Evolutionary conservation across 2,113 vertebrate genomes (phyloP), one percentile per base, ranked within the genome.

Genomic region (Cyprinodon variegatus): DNA sequence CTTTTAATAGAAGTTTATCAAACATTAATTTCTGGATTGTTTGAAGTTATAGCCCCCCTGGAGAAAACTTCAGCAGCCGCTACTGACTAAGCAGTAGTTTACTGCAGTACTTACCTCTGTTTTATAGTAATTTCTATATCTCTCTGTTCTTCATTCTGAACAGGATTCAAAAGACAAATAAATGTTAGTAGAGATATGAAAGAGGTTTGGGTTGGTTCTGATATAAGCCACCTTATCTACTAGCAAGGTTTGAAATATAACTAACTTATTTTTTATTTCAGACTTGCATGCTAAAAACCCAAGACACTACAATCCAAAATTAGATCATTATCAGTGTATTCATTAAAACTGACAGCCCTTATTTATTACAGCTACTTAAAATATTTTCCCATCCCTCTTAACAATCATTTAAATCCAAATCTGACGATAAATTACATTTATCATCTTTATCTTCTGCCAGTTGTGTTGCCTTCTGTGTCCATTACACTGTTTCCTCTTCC

Each of bases 331-430:
- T 72, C 81, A 70, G n/a, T 38, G 57, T 65, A 81, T 68, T 77
- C 57, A 89, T 86, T 85, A 85, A 85, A 83, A 78, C 7, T 76
- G 78, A 75, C 69, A 71, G 50, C 74, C 22, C 37, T 62, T 76
- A 65, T 82, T 87, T 72, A 76, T 59, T 39, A 64, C 2, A 70
- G 69, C 68, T 67, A 83, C 66, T 86, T 82, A 65, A 0, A 61
- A 48, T 45, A 65, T 74, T 80, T 61, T 65, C 48, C 70, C 37
- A 10, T 59, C 45, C 68, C 78, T 76, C 40, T 0, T 43, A 79
- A 76, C 69, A 81, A 70, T 45, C n/a, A 17, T 37, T 74, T 71
- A 38, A 77, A 60, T 74, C 68, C 45, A 14, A 45, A 65, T 41
- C 38, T 61, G 39, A 50, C 45, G 39, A 68, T 29, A 79, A 36